Percentiles rank a stretch among this genome's conserved stretches.
phyloP scores from a whole-genome alignment of 2,888 invertebrate species.

The Timema cristinae region DNA sequence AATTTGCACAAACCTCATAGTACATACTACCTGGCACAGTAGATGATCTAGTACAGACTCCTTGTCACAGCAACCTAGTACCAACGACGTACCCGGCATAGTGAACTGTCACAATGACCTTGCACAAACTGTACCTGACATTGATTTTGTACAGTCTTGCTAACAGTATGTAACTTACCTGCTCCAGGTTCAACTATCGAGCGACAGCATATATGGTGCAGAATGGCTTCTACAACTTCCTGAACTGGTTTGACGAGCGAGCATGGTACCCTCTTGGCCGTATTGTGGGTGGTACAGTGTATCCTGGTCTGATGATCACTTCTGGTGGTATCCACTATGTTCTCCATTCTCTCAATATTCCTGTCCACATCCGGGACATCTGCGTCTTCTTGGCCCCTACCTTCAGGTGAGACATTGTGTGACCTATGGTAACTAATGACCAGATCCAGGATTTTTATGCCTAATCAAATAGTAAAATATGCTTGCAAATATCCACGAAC shows the following conservation, averaged over 20 bases:
- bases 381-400: slow-evolving; percentile 98
- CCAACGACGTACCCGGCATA: too few relatives aligned
- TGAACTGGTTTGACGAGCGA: slow-evolving; percentile 99
- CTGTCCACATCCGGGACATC: slow-evolving; percentile 96
- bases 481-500: too few relatives aligned
- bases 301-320: slow-evolving; percentile 98
- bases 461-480: too few relatives aligned
- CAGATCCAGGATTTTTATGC: too few relatives aligned
- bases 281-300: slow-evolving; percentile 98
- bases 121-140: too few relatives aligned
- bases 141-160: too few relatives aligned
- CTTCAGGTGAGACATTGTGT: slow-evolving; percentile 64
- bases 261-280: slow-evolving; percentile 99
- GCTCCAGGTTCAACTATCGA: slow-evolving; percentile 92
- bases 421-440: neutral
- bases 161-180: too few relatives aligned
- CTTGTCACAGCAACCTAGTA: too few relatives aligned
- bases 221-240: slow-evolving; percentile 98
- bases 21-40: too few relatives aligned
- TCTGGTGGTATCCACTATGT: slow-evolving; percentile 96
- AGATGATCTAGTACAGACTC: too few relatives aligned
- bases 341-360: slow-evolving; percentile 87
- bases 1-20: too few relatives aligned
- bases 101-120: too few relatives aligned
- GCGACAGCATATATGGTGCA: slow-evolving; percentile 99